Base-by-base conservation (phyloP, 2,888 invertebrate genomes). In the Hylaea fasciaria region DNA sequence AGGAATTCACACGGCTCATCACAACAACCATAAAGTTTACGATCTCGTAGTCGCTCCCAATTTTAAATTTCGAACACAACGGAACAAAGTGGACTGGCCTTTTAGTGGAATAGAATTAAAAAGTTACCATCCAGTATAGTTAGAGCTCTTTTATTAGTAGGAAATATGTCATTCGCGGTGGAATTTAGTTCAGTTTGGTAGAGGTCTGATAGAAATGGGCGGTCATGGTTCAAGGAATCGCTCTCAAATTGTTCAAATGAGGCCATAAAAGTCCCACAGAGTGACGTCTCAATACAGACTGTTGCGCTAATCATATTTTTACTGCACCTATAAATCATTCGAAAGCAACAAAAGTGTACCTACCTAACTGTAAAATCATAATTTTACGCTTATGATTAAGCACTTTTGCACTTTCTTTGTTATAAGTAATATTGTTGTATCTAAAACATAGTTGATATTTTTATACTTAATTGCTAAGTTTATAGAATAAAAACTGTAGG, bases 241-340 rank as follows among this genome's bases (percentile, higher is more conserved):
- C 82, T 83, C 78, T 83, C 82, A 78, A 87, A 87, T 86, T 85
- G 83, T 78, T 77, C 76, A 87, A 89, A 87, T 85, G 83, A 84
- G 84, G 82, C 80, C 83, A 85, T 90, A 89, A 89, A 89, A 81
- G 82, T 84, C 83, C 85, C 80, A 79, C 81, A 79, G 84, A 83
- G 81, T 85, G 84, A 87, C 82, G 86, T 81, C 84, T 87, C 84
- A 83, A 86, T 89, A 81, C 77, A 69, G 73, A 78, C 76, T 77
- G 80, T 80, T 78, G 78, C 70, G 74, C 85, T 87, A 82, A 85
- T 88, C 87, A 90, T 88, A 87, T 81, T 88, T 89, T 89, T 88
- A 88, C 77, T 75, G 80, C 76, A 78, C 73, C 72, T 81, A 87
- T 88, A 87, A 88, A 87, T 87, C 82, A 83, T 79, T 70, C 55